Conservation (phyloP, 2,113 vertebrate species). For the Bambusicola thoracicus region DNA sequence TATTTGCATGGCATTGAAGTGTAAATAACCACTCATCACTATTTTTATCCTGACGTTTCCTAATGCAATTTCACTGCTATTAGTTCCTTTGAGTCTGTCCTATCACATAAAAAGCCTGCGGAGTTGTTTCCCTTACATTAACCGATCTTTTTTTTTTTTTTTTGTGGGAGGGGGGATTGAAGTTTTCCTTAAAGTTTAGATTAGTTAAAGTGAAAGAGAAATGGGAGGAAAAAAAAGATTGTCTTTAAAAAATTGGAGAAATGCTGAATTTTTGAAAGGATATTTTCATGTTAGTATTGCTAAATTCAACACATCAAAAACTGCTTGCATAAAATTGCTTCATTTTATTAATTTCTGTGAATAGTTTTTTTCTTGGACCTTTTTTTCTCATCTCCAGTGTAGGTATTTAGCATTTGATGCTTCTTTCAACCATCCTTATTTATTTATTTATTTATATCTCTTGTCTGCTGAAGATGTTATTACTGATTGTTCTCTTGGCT, state of each 20-base stretch:
- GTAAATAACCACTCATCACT: neutral
- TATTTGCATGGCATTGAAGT: neutral
- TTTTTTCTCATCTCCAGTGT: neutral
- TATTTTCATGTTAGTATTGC: fast-evolving
- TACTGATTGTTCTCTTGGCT: neutral
- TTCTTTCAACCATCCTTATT: neutral
- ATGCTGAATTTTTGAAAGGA: neutral
- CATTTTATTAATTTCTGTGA: neutral
- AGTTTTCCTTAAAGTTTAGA: neutral
- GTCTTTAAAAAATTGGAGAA: neutral
- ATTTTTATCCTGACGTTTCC: neutral
- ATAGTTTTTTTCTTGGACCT: neutral
- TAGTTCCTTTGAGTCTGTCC: neutral
- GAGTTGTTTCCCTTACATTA: neutral
- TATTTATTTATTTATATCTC: neutral
- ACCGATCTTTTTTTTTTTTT: neutral
- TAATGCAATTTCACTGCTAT: neutral
- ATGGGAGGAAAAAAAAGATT: neutral
- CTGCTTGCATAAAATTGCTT: neutral
- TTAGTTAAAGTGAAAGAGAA: neutral
- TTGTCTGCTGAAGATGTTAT: neutral
- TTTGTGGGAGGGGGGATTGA: neutral
- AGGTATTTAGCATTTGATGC: neutral
- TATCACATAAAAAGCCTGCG: neutral
- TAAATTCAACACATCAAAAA: neutral